These are phyloP conservation scores for Acheta domesticus DNA, from an alignment of 2,888 invertebrate genomes.

Conservation along the genomic window DNA sequence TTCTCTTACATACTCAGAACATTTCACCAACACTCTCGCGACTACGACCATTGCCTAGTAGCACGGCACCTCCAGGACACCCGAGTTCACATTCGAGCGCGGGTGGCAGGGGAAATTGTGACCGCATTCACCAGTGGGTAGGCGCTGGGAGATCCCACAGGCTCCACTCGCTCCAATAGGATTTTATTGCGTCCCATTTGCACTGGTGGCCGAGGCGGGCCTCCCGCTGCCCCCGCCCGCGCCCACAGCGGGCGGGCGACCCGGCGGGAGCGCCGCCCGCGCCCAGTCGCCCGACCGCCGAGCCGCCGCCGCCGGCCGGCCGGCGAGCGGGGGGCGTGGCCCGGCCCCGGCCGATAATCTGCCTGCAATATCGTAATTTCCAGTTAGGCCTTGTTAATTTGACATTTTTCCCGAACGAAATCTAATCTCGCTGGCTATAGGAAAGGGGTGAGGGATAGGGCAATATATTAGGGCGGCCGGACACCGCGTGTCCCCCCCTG, in stretches of 20 bases:
- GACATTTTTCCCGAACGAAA: conserved; percentile 1
- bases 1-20: no score
- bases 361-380: conserved; percentile 2
- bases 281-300: neutral
- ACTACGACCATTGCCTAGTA: no score
- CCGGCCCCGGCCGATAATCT: neutral
- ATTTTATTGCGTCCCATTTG: conserved; percentile 3
- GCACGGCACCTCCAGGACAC: no score
- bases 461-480: conserved; percentile 18
- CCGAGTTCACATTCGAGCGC: no score
- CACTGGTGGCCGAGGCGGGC: neutral
- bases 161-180: neutral
- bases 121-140: no score
- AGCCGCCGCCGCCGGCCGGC: neutral
- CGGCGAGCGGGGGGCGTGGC: neutral
- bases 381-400: conserved; percentile 9
- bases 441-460: conserved; percentile 18
- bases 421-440: neutral
- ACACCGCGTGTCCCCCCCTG: neutral
- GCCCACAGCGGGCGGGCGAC: neutral
- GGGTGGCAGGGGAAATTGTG: no score
- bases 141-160: neutral
- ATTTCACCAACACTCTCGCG: no score
- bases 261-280: neutral
- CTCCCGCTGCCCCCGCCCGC: no score